Base-by-base conservation (phyloP, 2,113 vertebrate species). In the Pluvianellus socialis region DNA sequence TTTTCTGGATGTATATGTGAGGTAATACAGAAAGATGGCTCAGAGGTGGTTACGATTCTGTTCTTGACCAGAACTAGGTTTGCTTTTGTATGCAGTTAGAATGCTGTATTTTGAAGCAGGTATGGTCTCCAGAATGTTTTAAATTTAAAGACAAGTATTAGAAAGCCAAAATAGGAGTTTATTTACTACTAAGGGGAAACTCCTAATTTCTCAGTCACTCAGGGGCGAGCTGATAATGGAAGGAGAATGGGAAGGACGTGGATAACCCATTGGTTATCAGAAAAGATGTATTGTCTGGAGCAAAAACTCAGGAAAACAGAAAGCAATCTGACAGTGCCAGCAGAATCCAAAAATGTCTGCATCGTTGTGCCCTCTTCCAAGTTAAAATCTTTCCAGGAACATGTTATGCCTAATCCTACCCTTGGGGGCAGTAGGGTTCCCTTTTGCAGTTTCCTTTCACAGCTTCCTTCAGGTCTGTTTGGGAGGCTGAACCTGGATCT, bases 291-390 rank as follows among this genome's bases (percentile, higher is more conserved):
- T 32, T 55, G 22, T 82, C 15, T 10, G 50, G 30, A 67, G 11
- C 28, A 83, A 76, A 93, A 90, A 7, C n/a, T 81, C 26, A 42
- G 62, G 62, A 82, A 68, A 82, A 33, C 8, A 65, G 32, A 72
- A 50, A 17, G 12, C 35, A n/a, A 35, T 47, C 76, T 94, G 70
- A 68, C 17, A 61, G 33, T n/a, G 32, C 14, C 30, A 45, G 67
- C 35, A 88, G 21, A 19, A 24, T 65, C 53, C 44, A 56, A 33
- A 92, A 76, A 7, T 5, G 1, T 59, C 61, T 68, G 24, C 33
- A 26, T 53, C 0, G 0, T 15, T 76, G n/a, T 1, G 0, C 15
- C 33, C 22, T 62, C 21, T 42, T 65, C 52, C 4, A 55, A 32
- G 12, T 47, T 28, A 44, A 92, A 87, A 30, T 59, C 26, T 82